A percentile compares a stretch with the other conserved stretches of the same genome.
phyloP scores from a whole-genome alignment of 2,797 vertebrate genomes.

The Artibeus jamaicensis region DNA sequence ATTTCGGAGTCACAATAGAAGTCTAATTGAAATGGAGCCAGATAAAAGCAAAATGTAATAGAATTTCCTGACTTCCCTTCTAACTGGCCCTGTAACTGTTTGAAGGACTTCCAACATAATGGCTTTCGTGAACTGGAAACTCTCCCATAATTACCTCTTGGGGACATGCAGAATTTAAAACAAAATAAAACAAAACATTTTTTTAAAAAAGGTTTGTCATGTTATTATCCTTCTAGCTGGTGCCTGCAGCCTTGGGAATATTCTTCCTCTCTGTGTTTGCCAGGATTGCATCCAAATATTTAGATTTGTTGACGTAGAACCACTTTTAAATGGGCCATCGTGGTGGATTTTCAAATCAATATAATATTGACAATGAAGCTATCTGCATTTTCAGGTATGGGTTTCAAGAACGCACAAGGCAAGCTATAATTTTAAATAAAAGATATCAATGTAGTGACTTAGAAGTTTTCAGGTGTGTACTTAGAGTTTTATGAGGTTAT shows the following conservation, averaged over 20 bases:
- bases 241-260: not conserved
- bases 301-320: slow-evolving; percentile 24
- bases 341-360: not conserved
- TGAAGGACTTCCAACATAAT: not conserved
- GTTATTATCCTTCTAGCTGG: not conserved
- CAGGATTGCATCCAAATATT: not conserved
- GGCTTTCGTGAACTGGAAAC: not conserved
- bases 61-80: not conserved
- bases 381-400: not conserved
- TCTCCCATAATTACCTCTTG: not conserved
- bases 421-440: not conserved
- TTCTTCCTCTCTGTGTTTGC: not conserved
- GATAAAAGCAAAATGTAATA: not conserved
- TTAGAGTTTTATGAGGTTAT: slow-evolving; percentile 16
- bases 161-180: not conserved
- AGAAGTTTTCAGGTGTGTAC: not conserved
- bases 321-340: not conserved
- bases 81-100: not conserved
- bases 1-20: not conserved
- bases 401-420: not conserved
- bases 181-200: not conserved
- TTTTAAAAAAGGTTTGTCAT: not conserved
- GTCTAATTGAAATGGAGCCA: slow-evolving; percentile 7
- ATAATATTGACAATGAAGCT: not conserved
- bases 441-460: not conserved